These are phyloP conservation scores for Seladonia tumulorum DNA, from an alignment of 2,888 invertebrate genomes.

Conservation along the genomic window DNA sequence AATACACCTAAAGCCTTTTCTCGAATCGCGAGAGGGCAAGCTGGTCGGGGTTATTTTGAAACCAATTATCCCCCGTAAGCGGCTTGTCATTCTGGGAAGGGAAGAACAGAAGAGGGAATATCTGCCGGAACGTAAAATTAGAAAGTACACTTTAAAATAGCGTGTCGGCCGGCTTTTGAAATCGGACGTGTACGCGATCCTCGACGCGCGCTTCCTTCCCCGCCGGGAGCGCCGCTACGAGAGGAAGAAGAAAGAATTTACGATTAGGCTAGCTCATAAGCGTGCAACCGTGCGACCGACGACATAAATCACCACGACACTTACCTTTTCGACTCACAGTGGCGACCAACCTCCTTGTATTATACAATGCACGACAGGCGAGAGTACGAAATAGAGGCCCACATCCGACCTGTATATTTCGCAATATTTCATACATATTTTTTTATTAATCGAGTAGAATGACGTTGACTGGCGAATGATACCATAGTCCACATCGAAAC, in stretches of 20 bases:
- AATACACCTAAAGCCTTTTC: background rate
- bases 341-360: constrained; percentile 49
- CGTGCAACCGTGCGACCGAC: background rate
- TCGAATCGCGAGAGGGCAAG: background rate
- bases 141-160: constrained; percentile 65
- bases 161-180: constrained; percentile 54
- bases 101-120: constrained; percentile 31
- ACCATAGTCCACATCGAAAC: constrained; percentile 23
- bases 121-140: constrained; percentile 62
- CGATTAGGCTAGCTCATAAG: constrained; percentile 50
- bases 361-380: constrained; percentile 15
- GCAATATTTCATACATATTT: constrained; percentile 59
- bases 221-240: background rate
- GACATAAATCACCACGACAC: constrained; percentile 45
- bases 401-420: constrained; percentile 30
- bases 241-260: constrained; percentile 37
- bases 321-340: constrained; percentile 30
- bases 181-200: constrained; percentile 44
- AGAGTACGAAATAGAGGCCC: background rate
- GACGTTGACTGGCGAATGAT: constrained; percentile 12
- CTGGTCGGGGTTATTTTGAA: constrained; percentile 56
- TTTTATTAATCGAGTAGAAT: constrained; percentile 43
- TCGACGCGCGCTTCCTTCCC: constrained; percentile 40
- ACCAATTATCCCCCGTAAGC: constrained; percentile 58
- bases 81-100: constrained; percentile 52